Base-by-base conservation (phyloP, 1,140 invertebrate species). In the Epicauta chinensis region DNA sequence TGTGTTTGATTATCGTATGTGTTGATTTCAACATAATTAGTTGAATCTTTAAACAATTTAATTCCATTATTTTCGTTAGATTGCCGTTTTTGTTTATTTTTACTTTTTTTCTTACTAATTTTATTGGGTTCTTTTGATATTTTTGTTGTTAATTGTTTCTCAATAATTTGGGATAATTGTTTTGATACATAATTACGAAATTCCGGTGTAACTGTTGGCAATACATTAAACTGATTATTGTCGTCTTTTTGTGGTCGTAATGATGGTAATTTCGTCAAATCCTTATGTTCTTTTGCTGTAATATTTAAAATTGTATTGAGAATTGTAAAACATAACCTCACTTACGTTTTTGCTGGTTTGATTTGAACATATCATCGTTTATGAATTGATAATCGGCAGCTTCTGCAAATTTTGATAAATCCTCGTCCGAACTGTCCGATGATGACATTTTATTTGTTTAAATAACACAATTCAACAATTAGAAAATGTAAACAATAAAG, bases 161-260 rank as follows among this genome's bases (percentile, higher is more conserved):
- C 62, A 29, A 66, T 45, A 32, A 56, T 16, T 15, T 16, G 31
- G 0, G 59, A 52, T 14, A 66, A 49, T 15, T 58, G 53, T 53
- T 60, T 64, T 7, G 64, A 60, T n/a, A 66, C 58, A 49, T 60
- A 53, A 40, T 49, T 45, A 52, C 53, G 56, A 53, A 64, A 66
- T 36, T 63, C 56, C 14, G 62, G 60, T 4, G 62, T 64, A 38
- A 66, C 58, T 37, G 53, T 47, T 7, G 23, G 23, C 15, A 65
- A 55, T 12, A 56, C 34, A 40, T 58, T 61, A 31, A 60, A 64
- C 23, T 64, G 60, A 15, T 60, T 59, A 37, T 63, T 45, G 17
- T 62, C 56, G 23, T 60, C 57, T 38, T 53, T 53, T 12, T 31
- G 38, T 36, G 48, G 53, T 36, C 61, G 14, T 34, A 60, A 31